Base-by-base conservation (phyloP, 2,888 invertebrate genomes). In the Latrodectus elegans region DNA sequence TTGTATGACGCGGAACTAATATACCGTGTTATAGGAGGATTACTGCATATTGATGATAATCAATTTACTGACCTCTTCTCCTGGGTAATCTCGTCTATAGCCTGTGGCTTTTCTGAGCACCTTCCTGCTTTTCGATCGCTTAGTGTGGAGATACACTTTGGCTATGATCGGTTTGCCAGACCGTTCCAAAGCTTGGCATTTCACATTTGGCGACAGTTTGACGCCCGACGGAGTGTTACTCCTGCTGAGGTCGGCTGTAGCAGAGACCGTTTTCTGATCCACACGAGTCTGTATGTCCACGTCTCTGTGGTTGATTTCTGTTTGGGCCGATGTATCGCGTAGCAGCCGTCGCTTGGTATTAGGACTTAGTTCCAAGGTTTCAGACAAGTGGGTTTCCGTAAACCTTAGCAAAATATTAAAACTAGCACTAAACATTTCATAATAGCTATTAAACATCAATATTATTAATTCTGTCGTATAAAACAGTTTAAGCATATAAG, bases 121-220 rank as follows among this genome's bases (percentile, higher is more conserved):
- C 22, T 74, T 38, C n/a, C 78, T 78, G 1, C 55, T 60, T 49
- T 81, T 83, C 14, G 77, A 72, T 4, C 88, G 74, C 70, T 88
- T 88, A 4, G 88, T 88, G 74, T 88, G 88, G 3, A 88, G 79
- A 38, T 88, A 88, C n/a, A 88, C 88, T 22, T 80, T 88, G 55
- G 88, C 88, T 38, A 88, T 84, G 14, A 88, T 83, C 3, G 88
- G 88, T 26, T 88, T 88, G 4, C 84, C 78, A 8, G 68, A 65
- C 4, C 77, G 73, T 11, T 78, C 82, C 22, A 68, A 65, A 15
- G 71, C 85, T 10, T 74, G 52, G 52, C 86, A 87, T n/a, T 55
- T 77, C 8, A 49, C 55, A 11, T 38, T 51, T 1, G 71, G 38
- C 0, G 64, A 53, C 52, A 26, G 1, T 26, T 67, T 76, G 14